Percentiles rank a stretch among this genome's conserved stretches.
Evolutionary conservation across 2,888 invertebrate species (phyloP).

Genomic region (Aphrophora alni): DNA sequence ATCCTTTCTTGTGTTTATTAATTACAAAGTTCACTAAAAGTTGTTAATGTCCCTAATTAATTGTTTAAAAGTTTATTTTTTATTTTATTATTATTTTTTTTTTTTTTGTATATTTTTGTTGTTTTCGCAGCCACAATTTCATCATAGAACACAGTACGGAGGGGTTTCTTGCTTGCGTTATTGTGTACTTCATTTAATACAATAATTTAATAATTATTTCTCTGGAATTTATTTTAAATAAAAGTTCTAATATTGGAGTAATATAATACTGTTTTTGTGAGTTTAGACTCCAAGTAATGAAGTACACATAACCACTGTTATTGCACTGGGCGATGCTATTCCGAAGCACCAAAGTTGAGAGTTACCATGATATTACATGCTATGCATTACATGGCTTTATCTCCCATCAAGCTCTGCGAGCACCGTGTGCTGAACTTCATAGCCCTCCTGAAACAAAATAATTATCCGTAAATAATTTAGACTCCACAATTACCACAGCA

Average conservation of each 20-base stretch:
- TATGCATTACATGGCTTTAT: background rate
- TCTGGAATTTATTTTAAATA: conserved; percentile 6
- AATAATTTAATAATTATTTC: background rate
- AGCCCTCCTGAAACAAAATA: background rate
- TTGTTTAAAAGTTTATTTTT: background rate
- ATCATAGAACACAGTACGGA: background rate
- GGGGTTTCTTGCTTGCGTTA: background rate
- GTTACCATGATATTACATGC: background rate
- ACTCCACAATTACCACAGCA: no score
- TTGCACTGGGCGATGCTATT: conserved; percentile 27
- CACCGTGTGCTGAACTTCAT: background rate
- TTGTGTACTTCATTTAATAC: background rate
- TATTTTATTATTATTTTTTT: background rate
- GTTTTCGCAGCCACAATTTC: background rate
- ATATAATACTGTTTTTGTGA: background rate
- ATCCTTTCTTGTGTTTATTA: background rate
- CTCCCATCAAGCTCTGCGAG: background rate
- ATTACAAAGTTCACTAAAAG: background rate
- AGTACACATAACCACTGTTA: conserved; percentile 29
- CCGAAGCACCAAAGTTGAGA: conserved; percentile 2
- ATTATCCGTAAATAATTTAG: background rate
- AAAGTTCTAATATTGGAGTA: background rate
- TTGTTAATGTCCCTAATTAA: background rate
- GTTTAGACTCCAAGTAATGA: conserved; percentile 2
- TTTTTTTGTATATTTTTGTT: background rate